These are phyloP conservation scores for Trialeurodes vaporariorum DNA, from an alignment of 1,140 invertebrate genomes.

Conservation along the genomic window DNA sequence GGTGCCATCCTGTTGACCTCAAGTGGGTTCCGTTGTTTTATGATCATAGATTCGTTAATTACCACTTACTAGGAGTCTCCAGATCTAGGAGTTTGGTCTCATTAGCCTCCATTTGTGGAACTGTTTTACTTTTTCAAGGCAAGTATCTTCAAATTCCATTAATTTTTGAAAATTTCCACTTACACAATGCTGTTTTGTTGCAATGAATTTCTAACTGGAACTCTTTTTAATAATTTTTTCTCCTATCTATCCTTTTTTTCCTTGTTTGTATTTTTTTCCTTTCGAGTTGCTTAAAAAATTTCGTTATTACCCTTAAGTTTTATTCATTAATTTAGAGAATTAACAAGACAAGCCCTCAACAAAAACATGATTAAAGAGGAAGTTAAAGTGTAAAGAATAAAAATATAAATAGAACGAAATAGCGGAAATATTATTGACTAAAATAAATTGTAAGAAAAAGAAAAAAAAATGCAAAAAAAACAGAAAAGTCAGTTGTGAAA, in stretches of 20 bases:
- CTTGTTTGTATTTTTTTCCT: too few species aligned
- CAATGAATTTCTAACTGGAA: not conserved
- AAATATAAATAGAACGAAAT: too few species aligned
- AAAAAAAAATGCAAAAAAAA: too few species aligned
- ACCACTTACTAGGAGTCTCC: conserved; percentile 43
- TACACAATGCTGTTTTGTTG: not conserved
- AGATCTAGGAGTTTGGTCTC: conserved; percentile 40
- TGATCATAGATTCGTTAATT: conserved; percentile 40
- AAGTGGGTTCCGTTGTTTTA: conserved; percentile 19
- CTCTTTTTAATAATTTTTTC: conserved; percentile 11
- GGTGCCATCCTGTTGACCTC: not conserved
- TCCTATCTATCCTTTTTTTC: conserved; percentile 10
- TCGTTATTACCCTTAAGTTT: too few species aligned
- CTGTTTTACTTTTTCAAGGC: conserved; percentile 36
- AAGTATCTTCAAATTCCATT: not conserved
- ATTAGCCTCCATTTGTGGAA: conserved; percentile 44
- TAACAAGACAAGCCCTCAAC: too few species aligned
- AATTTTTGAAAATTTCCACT: not conserved
- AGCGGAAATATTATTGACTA: too few species aligned
- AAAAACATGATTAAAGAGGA: too few species aligned
- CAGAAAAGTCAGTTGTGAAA: too few species aligned
- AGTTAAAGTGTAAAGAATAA: too few species aligned
- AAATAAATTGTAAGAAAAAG: too few species aligned
- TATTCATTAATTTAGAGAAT: too few species aligned
- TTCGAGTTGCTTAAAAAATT: too few species aligned